Percentiles rank a stretch among this genome's conserved stretches.
Evolutionary conservation across 2,113 vertebrate genomes (phyloP).

Genomic region (Holacanthus passer): DNA sequence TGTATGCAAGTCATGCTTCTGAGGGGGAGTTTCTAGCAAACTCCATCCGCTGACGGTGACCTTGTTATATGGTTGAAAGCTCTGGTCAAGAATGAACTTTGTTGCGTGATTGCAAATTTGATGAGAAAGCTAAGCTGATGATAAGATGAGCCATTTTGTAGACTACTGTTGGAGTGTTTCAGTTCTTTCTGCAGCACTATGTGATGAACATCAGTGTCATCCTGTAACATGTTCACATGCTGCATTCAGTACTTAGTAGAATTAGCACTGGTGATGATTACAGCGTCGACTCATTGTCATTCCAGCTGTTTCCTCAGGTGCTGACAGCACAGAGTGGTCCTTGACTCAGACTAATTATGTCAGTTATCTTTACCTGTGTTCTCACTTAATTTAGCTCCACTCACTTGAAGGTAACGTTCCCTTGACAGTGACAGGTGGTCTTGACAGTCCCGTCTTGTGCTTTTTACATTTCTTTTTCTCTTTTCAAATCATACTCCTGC

Average conservation of each 20-base stretch:
- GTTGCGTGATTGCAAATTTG: not conserved
- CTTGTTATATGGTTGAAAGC: not conserved
- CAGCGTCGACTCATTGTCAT: not conserved
- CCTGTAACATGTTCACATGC: too few species aligned
- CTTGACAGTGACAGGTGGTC: not conserved
- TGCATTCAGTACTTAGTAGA: not conserved
- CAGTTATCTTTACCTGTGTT: not conserved
- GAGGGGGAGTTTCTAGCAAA: not conserved
- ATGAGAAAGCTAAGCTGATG: not conserved
- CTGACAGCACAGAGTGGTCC: constrained; percentile 4
- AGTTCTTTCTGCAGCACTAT: not conserved
- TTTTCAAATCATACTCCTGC: not conserved
- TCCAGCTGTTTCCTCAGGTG: constrained; percentile 9
- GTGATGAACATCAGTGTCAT: not conserved
- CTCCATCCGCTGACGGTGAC: not conserved
- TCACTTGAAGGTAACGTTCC: not conserved
- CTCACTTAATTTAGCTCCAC: not conserved
- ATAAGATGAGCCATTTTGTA: too few species aligned
- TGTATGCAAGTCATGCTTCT: not conserved
- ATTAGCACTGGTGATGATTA: not conserved
- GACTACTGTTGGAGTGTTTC: too few species aligned
- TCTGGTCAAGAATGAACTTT: not conserved
- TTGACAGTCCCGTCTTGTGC: not conserved
- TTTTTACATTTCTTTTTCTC: not conserved
- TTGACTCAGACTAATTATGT: constrained; percentile 5